Conservation (phyloP, 2,797 vertebrate genomes). For the Pristis pectinata region DNA sequence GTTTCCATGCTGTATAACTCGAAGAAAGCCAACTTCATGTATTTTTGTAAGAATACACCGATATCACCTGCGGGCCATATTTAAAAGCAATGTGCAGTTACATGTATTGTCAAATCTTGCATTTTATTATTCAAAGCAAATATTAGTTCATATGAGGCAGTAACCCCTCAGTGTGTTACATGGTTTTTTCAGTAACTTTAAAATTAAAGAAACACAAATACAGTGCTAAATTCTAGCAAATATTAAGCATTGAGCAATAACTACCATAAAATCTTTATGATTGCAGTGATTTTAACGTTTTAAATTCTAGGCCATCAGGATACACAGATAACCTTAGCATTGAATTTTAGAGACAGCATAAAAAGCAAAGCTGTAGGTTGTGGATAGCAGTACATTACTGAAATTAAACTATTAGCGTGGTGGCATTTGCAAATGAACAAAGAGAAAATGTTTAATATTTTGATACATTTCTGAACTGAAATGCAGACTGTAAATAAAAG, state of each 20-base stretch:
- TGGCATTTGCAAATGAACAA: neutral
- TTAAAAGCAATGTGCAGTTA: neutral
- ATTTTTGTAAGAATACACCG: neutral
- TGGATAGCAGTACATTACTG: neutral
- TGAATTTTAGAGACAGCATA: neutral
- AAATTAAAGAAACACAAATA: neutral
- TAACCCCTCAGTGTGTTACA: neutral
- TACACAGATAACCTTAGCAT: neutral
- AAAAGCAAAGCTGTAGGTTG: neutral
- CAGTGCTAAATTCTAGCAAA: neutral
- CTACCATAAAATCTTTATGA: neutral
- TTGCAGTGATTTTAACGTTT: neutral
- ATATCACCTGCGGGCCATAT: neutral
- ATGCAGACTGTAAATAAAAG: neutral
- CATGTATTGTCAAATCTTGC: neutral
- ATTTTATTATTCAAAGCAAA: neutral
- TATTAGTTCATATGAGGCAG: neutral
- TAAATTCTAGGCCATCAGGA: neutral
- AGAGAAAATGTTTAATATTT: too few species aligned
- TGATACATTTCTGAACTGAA: too few species aligned
- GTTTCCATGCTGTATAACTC: too few species aligned
- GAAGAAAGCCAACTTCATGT: neutral
- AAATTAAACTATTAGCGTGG: neutral
- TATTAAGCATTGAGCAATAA: neutral
- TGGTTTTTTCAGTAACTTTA: neutral